A percentile compares a stretch with the other conserved stretches of the same genome.
Evolutionary conservation across 2,888 invertebrate genomes (phyloP).

Genomic region (Dendrolimus pini): DNA sequence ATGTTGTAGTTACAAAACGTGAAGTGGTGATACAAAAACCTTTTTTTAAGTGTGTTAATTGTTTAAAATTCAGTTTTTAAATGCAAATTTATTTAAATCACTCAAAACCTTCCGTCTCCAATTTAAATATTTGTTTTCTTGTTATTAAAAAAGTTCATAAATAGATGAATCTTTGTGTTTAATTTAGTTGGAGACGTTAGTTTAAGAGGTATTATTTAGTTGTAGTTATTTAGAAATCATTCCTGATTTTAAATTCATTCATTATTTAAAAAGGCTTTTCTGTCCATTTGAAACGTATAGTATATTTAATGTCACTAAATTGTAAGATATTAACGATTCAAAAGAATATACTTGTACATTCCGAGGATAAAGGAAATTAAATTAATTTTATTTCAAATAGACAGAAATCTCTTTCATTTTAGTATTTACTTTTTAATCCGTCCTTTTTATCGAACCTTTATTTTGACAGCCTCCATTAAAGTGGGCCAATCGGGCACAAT

Average conservation of each 20-base stretch:
- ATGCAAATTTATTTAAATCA: conserved; percentile 58
- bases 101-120: conserved; percentile 34
- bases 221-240: conserved; percentile 45
- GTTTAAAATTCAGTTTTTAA: conserved; percentile 55
- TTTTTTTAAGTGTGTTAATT: conserved; percentile 50
- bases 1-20: conserved; percentile 58
- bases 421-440: conserved; percentile 42
- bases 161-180: conserved; percentile 2
- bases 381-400: conserved; percentile 33
- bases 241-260: conserved; percentile 50
- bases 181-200: conserved; percentile 29
- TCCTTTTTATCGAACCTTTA: conserved; percentile 80
- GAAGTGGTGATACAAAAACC: conserved; percentile 69
- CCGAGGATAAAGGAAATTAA: too few relatives aligned
- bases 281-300: conserved; percentile 36
- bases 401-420: conserved; percentile 33
- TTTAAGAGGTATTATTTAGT: conserved; percentile 39
- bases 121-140: conserved; percentile 2
- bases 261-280: conserved; percentile 53
- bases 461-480: conserved; percentile 80
- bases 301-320: background rate
- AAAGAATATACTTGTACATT: too few relatives aligned
- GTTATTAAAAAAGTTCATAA: too few relatives aligned
- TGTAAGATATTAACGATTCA: too few relatives aligned
- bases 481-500: conserved; percentile 88